Evolutionary conservation across 2,113 vertebrate species (phyloP).

Genomic region (Ophthalmolycus amberensis): DNA sequence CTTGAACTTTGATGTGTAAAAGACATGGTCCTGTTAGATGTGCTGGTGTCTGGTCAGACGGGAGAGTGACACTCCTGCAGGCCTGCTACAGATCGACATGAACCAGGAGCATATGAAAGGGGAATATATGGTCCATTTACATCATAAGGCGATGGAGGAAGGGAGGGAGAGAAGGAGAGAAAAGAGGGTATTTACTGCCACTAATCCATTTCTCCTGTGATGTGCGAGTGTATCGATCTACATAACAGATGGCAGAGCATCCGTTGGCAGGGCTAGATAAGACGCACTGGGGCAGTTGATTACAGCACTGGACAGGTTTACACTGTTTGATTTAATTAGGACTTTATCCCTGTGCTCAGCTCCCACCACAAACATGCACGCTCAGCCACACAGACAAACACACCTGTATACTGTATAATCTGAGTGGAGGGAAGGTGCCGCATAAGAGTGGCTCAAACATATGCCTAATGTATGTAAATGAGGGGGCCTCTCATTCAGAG

Average conservation of each 20-base stretch:
- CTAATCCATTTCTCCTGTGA: conserved; percentile 83
- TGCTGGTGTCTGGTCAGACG: conserved; percentile 2
- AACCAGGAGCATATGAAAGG: conserved; percentile 60
- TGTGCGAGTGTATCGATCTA: conserved; percentile 83
- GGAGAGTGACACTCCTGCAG: conserved; percentile 30
- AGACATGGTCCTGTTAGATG: not conserved
- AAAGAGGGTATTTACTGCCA: conserved; percentile 76
- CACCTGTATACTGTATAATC: conserved; percentile 70
- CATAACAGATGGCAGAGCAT: conserved; percentile 84
- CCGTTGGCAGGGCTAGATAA: conserved; percentile 83
- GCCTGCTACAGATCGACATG: conserved; percentile 24
- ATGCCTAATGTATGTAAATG: conserved; percentile 71
- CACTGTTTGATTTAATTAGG: conserved; percentile 87
- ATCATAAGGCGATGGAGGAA: conserved; percentile 64
- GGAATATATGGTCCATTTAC: conserved; percentile 67
- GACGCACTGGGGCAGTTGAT: conserved; percentile 83
- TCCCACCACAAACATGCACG: conserved; percentile 67
- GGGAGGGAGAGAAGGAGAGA: conserved; percentile 29
- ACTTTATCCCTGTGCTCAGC: conserved; percentile 79
- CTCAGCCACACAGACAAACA: conserved; percentile 37
- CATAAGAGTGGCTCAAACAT: conserved; percentile 33
- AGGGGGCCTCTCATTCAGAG: conserved; percentile 68
- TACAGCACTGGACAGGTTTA: conserved; percentile 82
- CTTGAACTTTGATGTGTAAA: conserved; percentile 14
- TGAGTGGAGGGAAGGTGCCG: conserved; percentile 43